Evolutionary conservation across 2,797 vertebrate species (phyloP).

Genomic region (Pipistrellus pipistrellus): DNA sequence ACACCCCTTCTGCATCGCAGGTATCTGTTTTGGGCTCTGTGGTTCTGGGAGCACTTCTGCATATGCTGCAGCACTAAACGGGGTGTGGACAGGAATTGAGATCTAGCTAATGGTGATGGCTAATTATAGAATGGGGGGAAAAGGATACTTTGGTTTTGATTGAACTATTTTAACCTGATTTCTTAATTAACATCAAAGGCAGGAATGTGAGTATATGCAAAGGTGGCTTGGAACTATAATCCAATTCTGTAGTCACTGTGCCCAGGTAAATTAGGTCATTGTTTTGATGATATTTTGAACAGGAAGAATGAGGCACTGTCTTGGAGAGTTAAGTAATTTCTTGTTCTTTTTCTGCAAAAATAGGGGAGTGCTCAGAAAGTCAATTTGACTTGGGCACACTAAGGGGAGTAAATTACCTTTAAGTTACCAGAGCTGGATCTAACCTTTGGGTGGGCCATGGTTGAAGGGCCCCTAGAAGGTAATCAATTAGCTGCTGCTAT

Average conservation of each 20-base stretch:
- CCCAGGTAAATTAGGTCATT: neutral
- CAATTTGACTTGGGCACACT: neutral
- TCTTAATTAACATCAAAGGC: constrained; percentile 58
- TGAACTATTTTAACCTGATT: constrained; percentile 51
- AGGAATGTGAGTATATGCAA: neutral
- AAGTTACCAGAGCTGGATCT: neutral
- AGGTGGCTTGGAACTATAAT: neutral
- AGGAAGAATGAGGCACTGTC: neutral
- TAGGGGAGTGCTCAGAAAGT: neutral
- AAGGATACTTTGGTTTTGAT: constrained; percentile 65
- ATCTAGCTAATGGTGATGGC: neutral
- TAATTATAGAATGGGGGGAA: constrained; percentile 52
- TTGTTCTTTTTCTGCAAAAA: neutral
- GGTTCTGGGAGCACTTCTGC: neutral
- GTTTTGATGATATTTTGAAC: constrained; percentile 26
- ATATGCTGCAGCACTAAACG: neutral
- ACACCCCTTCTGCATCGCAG: neutral
- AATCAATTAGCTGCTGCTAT: neutral
- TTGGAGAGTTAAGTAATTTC: neutral
- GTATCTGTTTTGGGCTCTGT: neutral
- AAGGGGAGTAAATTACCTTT: constrained; percentile 8
- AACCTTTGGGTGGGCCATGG: neutral
- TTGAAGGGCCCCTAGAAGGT: neutral
- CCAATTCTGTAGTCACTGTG: neutral
- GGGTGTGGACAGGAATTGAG: constrained; percentile 32